phyloP scores from a whole-genome alignment of 2,888 invertebrate species.

The Rhyacophila evoluta region DNA sequence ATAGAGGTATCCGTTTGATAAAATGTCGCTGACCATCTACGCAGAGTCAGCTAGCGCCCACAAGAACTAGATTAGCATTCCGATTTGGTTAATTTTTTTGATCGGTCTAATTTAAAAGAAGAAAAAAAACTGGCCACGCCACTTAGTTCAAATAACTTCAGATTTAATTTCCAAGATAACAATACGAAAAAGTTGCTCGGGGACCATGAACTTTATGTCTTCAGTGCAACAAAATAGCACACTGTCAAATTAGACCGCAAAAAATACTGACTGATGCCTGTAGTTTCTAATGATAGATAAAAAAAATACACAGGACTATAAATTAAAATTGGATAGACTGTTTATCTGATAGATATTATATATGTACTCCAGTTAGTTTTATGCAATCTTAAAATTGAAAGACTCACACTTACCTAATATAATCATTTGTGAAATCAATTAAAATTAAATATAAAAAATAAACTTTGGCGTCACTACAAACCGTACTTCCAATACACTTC shows the following conservation, averaged over 20 bases:
- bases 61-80: conserved; percentile 15
- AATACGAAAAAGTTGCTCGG: conserved; percentile 12
- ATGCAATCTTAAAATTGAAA: no score
- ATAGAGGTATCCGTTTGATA: not conserved
- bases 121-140: conserved; percentile 12
- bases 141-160: not conserved
- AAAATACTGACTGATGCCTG: no score
- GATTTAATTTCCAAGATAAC: conserved; percentile 12
- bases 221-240: conserved; percentile 6
- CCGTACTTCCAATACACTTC: no score
- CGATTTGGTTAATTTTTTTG: not conserved
- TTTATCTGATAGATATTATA: no score
- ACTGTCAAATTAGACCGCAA: not conserved
- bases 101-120: conserved; percentile 2
- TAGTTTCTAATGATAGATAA: no score
- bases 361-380: no score
- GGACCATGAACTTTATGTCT: conserved; percentile 6
- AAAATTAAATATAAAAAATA: no score
- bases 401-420: no score
- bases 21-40: conserved; percentile 8
- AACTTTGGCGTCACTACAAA: no score
- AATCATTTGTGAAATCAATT: no score
- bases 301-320: no score
- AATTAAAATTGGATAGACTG: no score
- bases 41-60: not conserved